These are phyloP conservation scores for Monopterus albus DNA, from an alignment of 2,113 vertebrate species.

Conservation along the genomic window DNA sequence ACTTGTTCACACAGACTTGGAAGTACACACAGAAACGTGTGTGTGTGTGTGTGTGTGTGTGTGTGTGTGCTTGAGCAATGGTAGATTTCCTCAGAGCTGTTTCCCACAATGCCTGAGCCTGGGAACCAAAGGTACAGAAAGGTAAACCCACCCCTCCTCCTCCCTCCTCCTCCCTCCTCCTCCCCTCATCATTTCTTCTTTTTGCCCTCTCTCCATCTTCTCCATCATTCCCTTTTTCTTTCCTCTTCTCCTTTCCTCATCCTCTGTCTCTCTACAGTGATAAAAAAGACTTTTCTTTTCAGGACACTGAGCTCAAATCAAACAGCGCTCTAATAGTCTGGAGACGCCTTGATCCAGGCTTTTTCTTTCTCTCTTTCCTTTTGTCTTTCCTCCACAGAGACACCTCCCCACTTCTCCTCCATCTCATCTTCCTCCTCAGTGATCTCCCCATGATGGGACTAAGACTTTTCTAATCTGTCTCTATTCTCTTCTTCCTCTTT, in stretches of 20 bases:
- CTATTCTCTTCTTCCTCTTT: conserved; percentile 49
- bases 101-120: conserved; percentile 61
- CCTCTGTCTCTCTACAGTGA: conserved; percentile 7
- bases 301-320: conserved; percentile 64
- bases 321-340: conserved; percentile 55
- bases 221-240: no score
- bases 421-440: not conserved
- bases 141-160: conserved; percentile 6
- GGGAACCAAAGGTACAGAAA: conserved; percentile 58
- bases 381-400: conserved; percentile 33
- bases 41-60: no score
- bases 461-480: conserved; percentile 43
- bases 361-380: conserved; percentile 38
- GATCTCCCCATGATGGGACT: conserved; percentile 33
- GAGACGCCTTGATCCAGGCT: conserved; percentile 41
- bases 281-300: conserved; percentile 50
- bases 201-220: no score
- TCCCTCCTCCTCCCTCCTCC: not conserved
- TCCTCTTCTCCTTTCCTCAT: no score
- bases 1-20: not conserved
- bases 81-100: conserved; percentile 54
- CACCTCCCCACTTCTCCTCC: not conserved
- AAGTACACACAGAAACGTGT: no score
- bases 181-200: no score
- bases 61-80: conserved; percentile 3